Percentiles rank a stretch among this genome's conserved stretches.
Conservation (phyloP, 2,797 vertebrate genomes). For the Vireo griseus region DNA sequence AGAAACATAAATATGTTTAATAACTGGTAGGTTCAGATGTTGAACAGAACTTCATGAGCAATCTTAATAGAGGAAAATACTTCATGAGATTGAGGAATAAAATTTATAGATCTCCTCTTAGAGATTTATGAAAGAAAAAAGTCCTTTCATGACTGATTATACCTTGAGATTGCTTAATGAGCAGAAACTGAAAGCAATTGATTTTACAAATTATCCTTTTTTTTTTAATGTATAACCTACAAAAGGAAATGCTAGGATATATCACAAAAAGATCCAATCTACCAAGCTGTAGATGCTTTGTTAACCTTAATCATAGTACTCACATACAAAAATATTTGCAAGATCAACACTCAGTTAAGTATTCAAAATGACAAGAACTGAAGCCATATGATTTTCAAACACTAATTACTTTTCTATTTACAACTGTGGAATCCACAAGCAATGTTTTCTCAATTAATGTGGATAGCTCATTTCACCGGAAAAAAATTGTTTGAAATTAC, state of each 20-base stretch:
- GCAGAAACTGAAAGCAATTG: background rate
- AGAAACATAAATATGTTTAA: background rate
- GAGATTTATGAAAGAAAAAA: background rate
- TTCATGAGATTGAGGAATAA: background rate
- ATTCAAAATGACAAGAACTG: background rate
- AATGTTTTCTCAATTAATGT: constrained; percentile 27
- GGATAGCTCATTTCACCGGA: background rate
- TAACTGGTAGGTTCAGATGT: background rate
- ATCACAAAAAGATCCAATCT: background rate
- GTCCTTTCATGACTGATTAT: background rate
- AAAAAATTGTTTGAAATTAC: background rate
- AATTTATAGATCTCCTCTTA: background rate
- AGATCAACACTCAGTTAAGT: background rate
- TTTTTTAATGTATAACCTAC: background rate
- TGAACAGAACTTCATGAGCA: background rate
- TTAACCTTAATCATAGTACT: background rate
- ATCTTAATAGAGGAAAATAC: background rate
- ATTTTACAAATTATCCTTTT: background rate
- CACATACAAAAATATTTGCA: background rate
- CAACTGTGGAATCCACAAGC: background rate
- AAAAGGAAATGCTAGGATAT: background rate
- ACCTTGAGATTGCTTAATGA: background rate
- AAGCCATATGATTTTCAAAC: constrained; percentile 26
- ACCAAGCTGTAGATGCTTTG: background rate
- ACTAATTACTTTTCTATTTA: constrained; percentile 37